A percentile compares a stretch with the other conserved stretches of the same genome.
Evolutionary conservation across 2,888 invertebrate species (phyloP).

Genomic region (Andricus quercusramuli): DNA sequence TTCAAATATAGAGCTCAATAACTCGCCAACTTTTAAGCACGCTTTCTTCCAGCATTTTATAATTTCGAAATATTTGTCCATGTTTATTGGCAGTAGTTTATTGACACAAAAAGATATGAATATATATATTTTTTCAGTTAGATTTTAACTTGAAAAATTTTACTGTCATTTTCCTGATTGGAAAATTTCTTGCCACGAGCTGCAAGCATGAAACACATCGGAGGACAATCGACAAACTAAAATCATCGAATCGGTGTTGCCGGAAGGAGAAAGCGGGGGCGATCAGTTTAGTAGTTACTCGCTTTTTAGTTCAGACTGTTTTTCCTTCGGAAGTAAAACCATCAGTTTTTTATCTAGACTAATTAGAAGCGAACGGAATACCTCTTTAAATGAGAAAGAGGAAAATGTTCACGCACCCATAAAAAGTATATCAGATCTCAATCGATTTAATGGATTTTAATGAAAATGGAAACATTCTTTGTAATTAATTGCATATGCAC

Average conservation of each 20-base stretch:
- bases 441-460: background rate
- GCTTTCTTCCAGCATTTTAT: slow-evolving; percentile 4
- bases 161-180: background rate
- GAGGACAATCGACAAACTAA: slow-evolving; percentile 29
- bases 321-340: background rate
- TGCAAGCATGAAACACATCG: slow-evolving; percentile 7
- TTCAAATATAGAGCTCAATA: background rate
- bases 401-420: slow-evolving; percentile 31
- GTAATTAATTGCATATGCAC: too few species aligned
- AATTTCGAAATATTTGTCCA: background rate
- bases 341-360: slow-evolving; percentile 3
- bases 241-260: slow-evolving; percentile 12
- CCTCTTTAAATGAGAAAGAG: background rate
- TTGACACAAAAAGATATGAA: too few species aligned
- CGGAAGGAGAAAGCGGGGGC: slow-evolving; percentile 20
- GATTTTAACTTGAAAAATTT: background rate
- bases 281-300: slow-evolving; percentile 15
- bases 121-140: background rate
- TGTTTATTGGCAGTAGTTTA: too few species aligned
- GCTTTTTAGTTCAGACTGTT: slow-evolving; percentile 5
- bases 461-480: background rate
- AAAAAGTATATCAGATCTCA: slow-evolving; percentile 15
- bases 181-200: background rate
- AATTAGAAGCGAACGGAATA: slow-evolving; percentile 19
- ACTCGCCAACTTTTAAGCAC: background rate